These are phyloP conservation scores for Catharus bicknelli DNA, from an alignment of 2,113 vertebrate genomes.

Conservation along the genomic window DNA sequence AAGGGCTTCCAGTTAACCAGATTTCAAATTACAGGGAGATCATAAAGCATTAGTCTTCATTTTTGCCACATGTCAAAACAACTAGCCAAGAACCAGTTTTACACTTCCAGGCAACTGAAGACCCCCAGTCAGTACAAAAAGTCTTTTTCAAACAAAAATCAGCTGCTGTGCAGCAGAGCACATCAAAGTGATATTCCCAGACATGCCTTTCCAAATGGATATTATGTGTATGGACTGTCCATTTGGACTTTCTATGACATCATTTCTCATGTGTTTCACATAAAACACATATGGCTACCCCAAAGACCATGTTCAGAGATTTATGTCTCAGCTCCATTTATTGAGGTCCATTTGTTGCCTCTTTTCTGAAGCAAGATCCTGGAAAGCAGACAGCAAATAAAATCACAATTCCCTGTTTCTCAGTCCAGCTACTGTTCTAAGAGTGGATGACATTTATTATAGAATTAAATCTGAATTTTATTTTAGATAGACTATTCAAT, in stretches of 20 bases:
- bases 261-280: not conserved
- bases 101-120: not conserved
- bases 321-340: accelerated
- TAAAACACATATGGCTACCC: not conserved
- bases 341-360: not conserved
- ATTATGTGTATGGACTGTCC: no score
- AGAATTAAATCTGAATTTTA: not conserved
- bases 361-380: not conserved
- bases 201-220: not conserved
- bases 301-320: not conserved
- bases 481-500: not conserved
- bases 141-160: not conserved
- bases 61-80: not conserved
- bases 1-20: not conserved
- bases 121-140: not conserved
- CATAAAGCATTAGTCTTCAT: not conserved
- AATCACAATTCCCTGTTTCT: not conserved
- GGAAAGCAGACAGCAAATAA: not conserved
- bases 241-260: not conserved
- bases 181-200: not conserved
- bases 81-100: not conserved
- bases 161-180: not conserved
- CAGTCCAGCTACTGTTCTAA: not conserved
- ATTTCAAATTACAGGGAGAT: not conserved
- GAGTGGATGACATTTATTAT: not conserved